Conservation (phyloP, 2,888 invertebrate genomes). For the Fragum sueziense region DNA sequence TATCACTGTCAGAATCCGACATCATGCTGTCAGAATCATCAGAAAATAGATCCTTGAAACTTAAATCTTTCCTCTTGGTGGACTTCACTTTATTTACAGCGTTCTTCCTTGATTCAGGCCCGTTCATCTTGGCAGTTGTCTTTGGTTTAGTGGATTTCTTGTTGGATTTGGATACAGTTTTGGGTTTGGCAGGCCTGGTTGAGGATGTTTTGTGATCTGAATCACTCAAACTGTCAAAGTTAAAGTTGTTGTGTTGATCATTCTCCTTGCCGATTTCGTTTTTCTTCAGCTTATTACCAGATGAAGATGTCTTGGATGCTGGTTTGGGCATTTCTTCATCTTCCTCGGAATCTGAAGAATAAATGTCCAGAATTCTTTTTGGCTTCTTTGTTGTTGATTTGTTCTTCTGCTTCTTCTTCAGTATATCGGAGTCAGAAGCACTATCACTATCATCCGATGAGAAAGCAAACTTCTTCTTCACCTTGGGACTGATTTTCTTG, state of each 20-base stretch:
- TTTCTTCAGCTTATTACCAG: constrained; percentile 45
- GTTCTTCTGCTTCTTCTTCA: constrained; percentile 41
- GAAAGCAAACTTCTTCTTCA: constrained; percentile 55
- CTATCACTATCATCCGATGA: constrained; percentile 57
- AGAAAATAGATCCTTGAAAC: constrained; percentile 57
- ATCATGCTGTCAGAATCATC: constrained; percentile 60
- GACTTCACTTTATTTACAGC: constrained; percentile 36
- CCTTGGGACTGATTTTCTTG: constrained; percentile 37
- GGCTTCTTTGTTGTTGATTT: constrained; percentile 58
- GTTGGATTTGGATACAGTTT: constrained; percentile 51
- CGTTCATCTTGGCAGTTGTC: constrained; percentile 43
- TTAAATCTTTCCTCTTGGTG: constrained; percentile 53
- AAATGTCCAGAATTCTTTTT: constrained; percentile 62
- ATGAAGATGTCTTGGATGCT: constrained; percentile 49
- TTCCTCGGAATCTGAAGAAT: constrained; percentile 65
- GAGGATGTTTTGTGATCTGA: constrained; percentile 52
- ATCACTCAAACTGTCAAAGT: constrained; percentile 60
- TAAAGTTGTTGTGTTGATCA: constrained; percentile 44
- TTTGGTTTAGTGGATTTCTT: constrained; percentile 44
- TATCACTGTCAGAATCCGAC: constrained; percentile 58
- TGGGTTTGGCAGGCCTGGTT: constrained; percentile 55
- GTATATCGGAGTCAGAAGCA: constrained; percentile 44
- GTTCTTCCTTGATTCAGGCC: constrained; percentile 48
- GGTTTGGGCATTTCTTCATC: constrained; percentile 51
- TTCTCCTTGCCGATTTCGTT: constrained; percentile 38